Evolutionary conservation across 2,113 vertebrate species (phyloP).

Genomic region (Turnix velox): DNA sequence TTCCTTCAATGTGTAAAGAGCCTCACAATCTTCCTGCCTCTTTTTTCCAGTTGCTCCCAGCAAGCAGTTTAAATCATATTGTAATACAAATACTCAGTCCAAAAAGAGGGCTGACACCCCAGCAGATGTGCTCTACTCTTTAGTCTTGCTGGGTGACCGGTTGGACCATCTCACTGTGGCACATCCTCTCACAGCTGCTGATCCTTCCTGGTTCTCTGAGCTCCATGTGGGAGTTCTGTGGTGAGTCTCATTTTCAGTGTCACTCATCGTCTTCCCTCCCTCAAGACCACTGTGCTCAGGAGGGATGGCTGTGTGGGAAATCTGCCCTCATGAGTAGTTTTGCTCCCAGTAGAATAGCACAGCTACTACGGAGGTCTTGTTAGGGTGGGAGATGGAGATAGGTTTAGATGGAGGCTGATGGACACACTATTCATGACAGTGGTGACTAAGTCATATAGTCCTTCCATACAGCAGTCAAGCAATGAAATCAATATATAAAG

Average conservation of each 20-base stretch:
- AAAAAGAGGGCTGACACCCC: fast-evolving
- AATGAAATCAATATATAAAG: not conserved
- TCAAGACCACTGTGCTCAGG: fast-evolving
- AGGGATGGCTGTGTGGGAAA: not conserved
- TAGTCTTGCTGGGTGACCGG: fast-evolving
- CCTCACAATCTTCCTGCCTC: not conserved
- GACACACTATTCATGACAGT: not conserved
- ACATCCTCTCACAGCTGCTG: not conserved
- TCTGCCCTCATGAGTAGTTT: fast-evolving
- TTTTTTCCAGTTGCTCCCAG: not conserved
- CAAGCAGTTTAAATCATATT: not conserved
- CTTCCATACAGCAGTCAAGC: not conserved
- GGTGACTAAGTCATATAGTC: not conserved
- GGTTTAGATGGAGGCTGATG: not conserved
- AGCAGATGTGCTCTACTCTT: not conserved
- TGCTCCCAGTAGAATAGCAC: not conserved
- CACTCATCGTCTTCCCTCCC: fast-evolving
- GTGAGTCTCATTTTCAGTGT: not conserved
- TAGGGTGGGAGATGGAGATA: not conserved
- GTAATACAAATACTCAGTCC: not conserved
- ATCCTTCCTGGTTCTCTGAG: fast-evolving
- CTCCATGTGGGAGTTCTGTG: not conserved
- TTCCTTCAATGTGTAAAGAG: not conserved
- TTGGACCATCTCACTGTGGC: fast-evolving
- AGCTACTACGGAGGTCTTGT: not conserved